Percentiles rank a stretch among this genome's conserved stretches.
phyloP scores from a whole-genome alignment of 2,113 vertebrate genomes.

The Nesogale talazaci region DNA sequence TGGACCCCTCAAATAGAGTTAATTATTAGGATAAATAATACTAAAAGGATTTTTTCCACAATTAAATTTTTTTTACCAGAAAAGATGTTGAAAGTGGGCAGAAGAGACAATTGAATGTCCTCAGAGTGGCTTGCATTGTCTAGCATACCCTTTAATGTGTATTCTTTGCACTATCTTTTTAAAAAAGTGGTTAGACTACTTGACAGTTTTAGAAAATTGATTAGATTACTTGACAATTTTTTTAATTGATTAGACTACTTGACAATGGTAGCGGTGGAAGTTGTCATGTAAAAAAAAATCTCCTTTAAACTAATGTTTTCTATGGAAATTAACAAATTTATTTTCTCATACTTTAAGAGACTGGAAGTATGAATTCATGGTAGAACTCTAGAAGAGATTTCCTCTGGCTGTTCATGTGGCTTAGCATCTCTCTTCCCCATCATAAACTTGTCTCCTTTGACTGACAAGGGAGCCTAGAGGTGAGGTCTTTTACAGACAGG shows the following conservation, averaged over 20 bases:
- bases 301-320: too few relatives aligned
- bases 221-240: neutral
- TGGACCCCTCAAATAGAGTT: neutral
- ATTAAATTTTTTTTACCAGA: neutral
- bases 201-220: neutral
- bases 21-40: constrained; percentile 17
- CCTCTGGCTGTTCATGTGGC: too few relatives aligned
- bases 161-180: neutral
- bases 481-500: too few relatives aligned
- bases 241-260: neutral
- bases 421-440: too few relatives aligned
- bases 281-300: neutral
- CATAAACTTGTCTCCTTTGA: too few relatives aligned
- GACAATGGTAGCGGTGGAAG: neutral
- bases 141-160: neutral
- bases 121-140: neutral
- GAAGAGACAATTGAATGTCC: neutral
- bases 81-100: neutral
- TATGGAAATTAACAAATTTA: too few relatives aligned
- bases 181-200: neutral
- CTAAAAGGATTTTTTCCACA: neutral
- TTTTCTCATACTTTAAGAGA: too few relatives aligned
- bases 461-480: too few relatives aligned
- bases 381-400: too few relatives aligned
- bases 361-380: too few relatives aligned